Percentiles rank a stretch among this genome's conserved stretches.
phyloP scores from a whole-genome alignment of 2,797 vertebrate species.

The Cuniculus paca region DNA sequence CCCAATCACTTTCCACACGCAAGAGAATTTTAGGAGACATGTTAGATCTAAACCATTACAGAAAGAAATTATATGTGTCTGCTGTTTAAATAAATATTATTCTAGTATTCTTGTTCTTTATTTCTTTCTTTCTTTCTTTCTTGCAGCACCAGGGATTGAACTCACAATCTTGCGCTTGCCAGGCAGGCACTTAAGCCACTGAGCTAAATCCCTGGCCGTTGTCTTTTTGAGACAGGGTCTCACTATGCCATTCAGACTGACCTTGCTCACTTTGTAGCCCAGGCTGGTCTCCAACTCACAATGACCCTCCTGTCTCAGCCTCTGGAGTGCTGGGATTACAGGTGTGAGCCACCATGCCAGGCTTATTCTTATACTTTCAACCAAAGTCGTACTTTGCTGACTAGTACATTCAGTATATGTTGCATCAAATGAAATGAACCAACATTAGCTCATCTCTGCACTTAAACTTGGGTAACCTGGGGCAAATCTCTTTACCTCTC shows the following conservation, averaged over 20 bases:
- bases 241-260: no score
- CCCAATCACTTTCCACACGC: not conserved
- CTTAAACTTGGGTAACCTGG: not conserved
- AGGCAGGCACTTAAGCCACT: no score
- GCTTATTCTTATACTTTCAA: not conserved
- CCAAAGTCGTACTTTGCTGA: not conserved
- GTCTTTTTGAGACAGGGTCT: no score
- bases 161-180: no score
- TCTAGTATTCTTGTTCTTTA: slow-evolving; percentile 1
- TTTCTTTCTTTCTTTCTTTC: no score
- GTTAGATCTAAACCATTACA: not conserved
- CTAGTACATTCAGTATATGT: not conserved
- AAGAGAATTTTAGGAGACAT: not conserved
- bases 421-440: not conserved
- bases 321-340: no score
- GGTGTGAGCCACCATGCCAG: no score
- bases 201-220: no score
- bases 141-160: no score
- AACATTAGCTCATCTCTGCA: not conserved
- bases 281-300: no score
- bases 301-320: no score
- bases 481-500: not conserved
- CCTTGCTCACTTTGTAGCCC: no score
- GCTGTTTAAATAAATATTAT: not conserved
- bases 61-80: not conserved